Evolutionary conservation across 1,140 invertebrate species (phyloP).

Genomic region (Brachionus asplanchnoidis): DNA sequence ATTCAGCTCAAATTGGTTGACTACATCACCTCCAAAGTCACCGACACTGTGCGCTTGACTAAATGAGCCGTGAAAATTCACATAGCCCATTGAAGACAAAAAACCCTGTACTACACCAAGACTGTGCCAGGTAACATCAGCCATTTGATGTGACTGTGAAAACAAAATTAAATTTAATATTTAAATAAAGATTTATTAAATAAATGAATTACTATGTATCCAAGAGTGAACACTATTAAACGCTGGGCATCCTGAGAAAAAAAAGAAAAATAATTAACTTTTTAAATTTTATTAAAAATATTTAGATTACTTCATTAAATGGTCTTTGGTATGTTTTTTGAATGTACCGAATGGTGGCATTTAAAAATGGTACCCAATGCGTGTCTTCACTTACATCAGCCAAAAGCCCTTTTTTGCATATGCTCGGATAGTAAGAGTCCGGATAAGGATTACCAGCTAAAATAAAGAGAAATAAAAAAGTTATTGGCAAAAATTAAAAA

Average conservation of each 20-base stretch:
- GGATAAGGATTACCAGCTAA: slow-evolving; percentile 52
- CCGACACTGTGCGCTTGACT: slow-evolving; percentile 46
- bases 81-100: slow-evolving; percentile 49
- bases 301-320: slow-evolving; percentile 44
- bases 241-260: slow-evolving; percentile 48
- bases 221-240: slow-evolving; percentile 50
- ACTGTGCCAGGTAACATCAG: slow-evolving; percentile 52
- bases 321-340: slow-evolving; percentile 48
- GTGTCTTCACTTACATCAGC: slow-evolving; percentile 45
- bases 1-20: slow-evolving; percentile 46
- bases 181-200: neutral
- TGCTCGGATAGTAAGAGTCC: slow-evolving; percentile 49
- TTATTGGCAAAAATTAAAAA: neutral
- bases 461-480: neutral
- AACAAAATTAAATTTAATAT: neutral
- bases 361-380: slow-evolving; percentile 53
- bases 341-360: slow-evolving; percentile 53
- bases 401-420: slow-evolving; percentile 49
- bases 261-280: slow-evolving; percentile 9
- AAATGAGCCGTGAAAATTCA: slow-evolving; percentile 51
- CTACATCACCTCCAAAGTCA: slow-evolving; percentile 49
- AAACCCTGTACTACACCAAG: slow-evolving; percentile 51
- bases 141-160: slow-evolving; percentile 47
- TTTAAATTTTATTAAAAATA: neutral
- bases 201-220: slow-evolving; percentile 42